Percentiles rank a stretch among this genome's conserved stretches.
Conservation (phyloP, 2,888 invertebrate species). For the Bursaphelenchus okinawaensis region DNA sequence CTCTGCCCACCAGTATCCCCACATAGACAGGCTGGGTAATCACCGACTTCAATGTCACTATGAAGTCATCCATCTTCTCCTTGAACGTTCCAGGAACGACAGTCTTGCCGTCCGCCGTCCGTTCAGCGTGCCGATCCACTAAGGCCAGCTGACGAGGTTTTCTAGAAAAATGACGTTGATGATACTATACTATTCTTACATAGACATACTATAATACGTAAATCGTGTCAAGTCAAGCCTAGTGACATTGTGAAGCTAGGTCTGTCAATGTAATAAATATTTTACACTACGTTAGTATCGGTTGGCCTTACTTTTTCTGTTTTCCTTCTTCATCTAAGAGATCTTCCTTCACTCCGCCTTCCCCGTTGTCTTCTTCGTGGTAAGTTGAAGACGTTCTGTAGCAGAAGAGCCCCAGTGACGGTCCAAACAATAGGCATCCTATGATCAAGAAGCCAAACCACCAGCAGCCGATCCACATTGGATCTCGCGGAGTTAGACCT, state of each 20-base stretch:
- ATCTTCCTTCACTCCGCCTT: slow-evolving; percentile 14
- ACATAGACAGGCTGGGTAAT: slow-evolving; percentile 49
- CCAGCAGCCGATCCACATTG: slow-evolving; percentile 61
- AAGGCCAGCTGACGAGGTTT: slow-evolving; percentile 36
- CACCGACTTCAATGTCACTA: slow-evolving; percentile 35
- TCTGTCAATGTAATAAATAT: neutral
- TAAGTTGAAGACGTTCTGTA: slow-evolving; percentile 48
- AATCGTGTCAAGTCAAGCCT: too few species aligned
- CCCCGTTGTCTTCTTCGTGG: slow-evolving; percentile 1
- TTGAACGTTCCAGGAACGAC: slow-evolving; percentile 35
- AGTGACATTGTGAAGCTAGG: too few species aligned
- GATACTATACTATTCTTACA: too few species aligned
- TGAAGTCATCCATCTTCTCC: slow-evolving; percentile 35
- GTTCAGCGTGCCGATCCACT: slow-evolving; percentile 48
- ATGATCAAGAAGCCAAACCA: slow-evolving; percentile 58
- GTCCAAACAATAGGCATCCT: slow-evolving; percentile 42
- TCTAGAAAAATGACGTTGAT: neutral
- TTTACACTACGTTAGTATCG: neutral
- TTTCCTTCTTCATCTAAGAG: slow-evolving; percentile 8
- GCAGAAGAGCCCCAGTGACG: slow-evolving; percentile 57
- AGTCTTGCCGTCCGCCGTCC: slow-evolving; percentile 35
- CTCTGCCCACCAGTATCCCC: slow-evolving; percentile 50
- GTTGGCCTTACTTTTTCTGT: slow-evolving; percentile 15
- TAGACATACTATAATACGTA: too few species aligned
- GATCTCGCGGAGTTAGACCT: slow-evolving; percentile 58